Conservation (phyloP, 2,113 vertebrate species). For the Tympanuchus pallidicinctus region DNA sequence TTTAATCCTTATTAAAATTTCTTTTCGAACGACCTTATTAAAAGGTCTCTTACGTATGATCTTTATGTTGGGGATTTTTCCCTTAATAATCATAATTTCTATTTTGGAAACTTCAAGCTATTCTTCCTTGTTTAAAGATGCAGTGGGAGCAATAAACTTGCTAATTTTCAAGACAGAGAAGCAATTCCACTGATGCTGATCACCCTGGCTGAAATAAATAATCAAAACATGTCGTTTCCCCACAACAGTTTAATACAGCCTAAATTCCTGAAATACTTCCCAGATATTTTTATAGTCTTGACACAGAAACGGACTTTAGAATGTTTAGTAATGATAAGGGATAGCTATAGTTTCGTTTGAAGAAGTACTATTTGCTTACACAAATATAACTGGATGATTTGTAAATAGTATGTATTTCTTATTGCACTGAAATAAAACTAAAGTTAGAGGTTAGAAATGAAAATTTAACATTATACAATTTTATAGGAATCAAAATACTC, state of each 20-base stretch:
- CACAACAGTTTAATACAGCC: not conserved
- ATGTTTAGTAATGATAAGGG: not conserved
- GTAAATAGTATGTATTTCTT: not conserved
- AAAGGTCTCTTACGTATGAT: not conserved
- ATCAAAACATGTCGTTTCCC: not conserved
- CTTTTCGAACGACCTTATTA: not conserved
- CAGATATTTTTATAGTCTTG: not conserved
- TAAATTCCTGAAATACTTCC: not conserved
- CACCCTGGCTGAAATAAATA: not conserved
- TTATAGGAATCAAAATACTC: constrained; percentile 64
- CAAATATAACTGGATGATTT: not conserved
- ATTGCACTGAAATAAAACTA: not conserved
- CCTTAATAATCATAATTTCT: no score
- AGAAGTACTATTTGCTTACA: not conserved
- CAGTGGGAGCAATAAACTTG: not conserved
- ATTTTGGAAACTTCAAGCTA: not conserved
- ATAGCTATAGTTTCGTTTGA: not conserved
- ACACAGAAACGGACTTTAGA: not conserved
- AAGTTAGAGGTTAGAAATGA: not conserved
- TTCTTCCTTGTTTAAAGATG: not conserved
- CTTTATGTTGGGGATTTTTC: no score
- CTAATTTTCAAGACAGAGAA: not conserved
- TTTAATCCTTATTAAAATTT: not conserved
- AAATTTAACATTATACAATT: not conserved
- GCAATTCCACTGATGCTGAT: not conserved